Evolutionary conservation across 2,888 invertebrate species (phyloP).

Genomic region (Phlogophora meticulosa): DNA sequence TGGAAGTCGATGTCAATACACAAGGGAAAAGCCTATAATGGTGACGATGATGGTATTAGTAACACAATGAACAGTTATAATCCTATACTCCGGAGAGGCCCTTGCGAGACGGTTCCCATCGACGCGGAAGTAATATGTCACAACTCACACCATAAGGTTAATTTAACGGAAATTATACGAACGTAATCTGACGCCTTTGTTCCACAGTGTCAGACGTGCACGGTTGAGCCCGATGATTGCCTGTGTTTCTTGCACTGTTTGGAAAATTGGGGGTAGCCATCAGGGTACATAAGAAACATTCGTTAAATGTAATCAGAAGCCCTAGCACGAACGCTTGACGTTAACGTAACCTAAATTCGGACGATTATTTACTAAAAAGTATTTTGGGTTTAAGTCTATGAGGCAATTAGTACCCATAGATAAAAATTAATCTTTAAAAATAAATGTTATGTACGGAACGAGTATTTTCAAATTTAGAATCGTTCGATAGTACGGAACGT

Average conservation of each 20-base stretch:
- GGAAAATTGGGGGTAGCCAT: neutral
- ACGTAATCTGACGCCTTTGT: constrained; percentile 53
- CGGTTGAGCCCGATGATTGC: constrained; percentile 39
- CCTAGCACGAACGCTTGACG: too few species aligned
- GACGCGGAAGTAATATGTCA: constrained; percentile 57
- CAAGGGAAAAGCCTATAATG: constrained; percentile 35
- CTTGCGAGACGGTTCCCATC: constrained; percentile 26
- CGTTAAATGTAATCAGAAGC: neutral
- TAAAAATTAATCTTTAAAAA: too few species aligned
- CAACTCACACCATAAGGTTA: constrained; percentile 58
- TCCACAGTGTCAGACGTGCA: constrained; percentile 42
- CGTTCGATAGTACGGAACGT: too few species aligned
- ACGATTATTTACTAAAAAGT: too few species aligned
- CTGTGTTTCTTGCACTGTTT: constrained; percentile 29
- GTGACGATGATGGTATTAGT: constrained; percentile 36
- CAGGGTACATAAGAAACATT: neutral
- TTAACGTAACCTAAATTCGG: too few species aligned
- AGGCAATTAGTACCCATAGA: too few species aligned
- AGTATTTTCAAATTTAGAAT: too few species aligned
- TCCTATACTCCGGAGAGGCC: constrained; percentile 17
- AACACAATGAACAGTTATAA: constrained; percentile 37
- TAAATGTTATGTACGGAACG: too few species aligned
- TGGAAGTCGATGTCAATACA: constrained; percentile 8
- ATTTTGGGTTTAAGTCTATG: too few species aligned
- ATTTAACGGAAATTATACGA: constrained; percentile 62